phyloP scores from a whole-genome alignment of 2,888 invertebrate genomes.

The Drosophila subquinaria region DNA sequence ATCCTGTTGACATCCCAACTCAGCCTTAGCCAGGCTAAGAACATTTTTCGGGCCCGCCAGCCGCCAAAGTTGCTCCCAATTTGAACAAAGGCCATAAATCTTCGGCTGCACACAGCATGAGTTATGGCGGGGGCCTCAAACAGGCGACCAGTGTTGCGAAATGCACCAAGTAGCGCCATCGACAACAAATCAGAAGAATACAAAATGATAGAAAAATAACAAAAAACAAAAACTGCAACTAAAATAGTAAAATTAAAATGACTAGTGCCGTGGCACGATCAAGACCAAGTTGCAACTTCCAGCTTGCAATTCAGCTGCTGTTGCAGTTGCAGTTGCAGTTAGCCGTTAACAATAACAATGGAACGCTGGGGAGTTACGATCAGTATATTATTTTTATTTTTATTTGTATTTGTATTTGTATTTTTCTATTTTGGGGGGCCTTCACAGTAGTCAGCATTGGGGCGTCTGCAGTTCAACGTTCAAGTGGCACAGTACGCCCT shows the following conservation, averaged over 20 bases:
- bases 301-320: slow-evolving; percentile 24
- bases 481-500: slow-evolving; percentile 85
- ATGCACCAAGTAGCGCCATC: slow-evolving; percentile 64
- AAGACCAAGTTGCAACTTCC: slow-evolving; percentile 60
- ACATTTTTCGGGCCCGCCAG: slow-evolving; percentile 55
- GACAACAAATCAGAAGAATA: slow-evolving; percentile 26
- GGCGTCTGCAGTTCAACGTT: slow-evolving; percentile 85
- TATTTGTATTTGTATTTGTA: not conserved
- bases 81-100: slow-evolving; percentile 67
- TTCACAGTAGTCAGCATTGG: slow-evolving; percentile 84
- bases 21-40: slow-evolving; percentile 26
- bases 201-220: slow-evolving; percentile 30
- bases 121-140: slow-evolving; percentile 28
- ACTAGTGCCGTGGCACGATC: slow-evolving; percentile 77
- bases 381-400: slow-evolving; percentile 23
- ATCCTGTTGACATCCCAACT: slow-evolving; percentile 59
- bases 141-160: slow-evolving; percentile 63
- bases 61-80: slow-evolving; percentile 60
- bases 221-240: slow-evolving; percentile 18
- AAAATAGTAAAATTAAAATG: slow-evolving; percentile 67
- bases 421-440: slow-evolving; percentile 40
- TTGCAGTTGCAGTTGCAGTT: slow-evolving; percentile 30
- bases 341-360: slow-evolving; percentile 68
- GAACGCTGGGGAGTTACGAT: slow-evolving; percentile 55
- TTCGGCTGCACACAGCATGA: slow-evolving; percentile 57